Base-by-base conservation (phyloP, 92 coral and sea anemone genomes). In the Hydrozoanthus gracilis region DNA sequence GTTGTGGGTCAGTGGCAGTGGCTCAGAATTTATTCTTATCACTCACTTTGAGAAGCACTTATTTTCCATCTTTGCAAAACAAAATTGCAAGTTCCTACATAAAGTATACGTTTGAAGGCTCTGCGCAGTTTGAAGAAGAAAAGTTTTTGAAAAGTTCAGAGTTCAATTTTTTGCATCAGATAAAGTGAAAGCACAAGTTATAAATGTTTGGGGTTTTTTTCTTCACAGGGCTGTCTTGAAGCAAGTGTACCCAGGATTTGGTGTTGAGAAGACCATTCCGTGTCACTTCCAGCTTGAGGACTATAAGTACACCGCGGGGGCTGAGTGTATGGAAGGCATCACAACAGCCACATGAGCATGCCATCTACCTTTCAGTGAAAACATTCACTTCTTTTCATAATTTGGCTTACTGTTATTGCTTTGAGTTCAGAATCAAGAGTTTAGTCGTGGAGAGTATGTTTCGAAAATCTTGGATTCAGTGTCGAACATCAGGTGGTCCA, bases 161-260 rank as follows among this genome's bases (percentile, higher is more conserved):
- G 39, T 27, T 27, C 39, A 0, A 27, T 27, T 3, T 58, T 58
- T 45, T 71, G 75, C 11, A 8, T 20, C 13, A 16, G 4, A 58
- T 11, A 8, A 10, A 58, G 15, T 58, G 10, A 58, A 12, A 11
- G 12, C 15, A 16, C 15, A 14, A 1, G 64, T 58, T 12, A 58
- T 58, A 11, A 68, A 68, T 68, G 39, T 35, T 5, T 67, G 46
- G 56, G 7, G 0, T 16, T 35, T 2, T 65, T 51, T 47, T 65
- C 49, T 65, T 6, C 87, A 91, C 0, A 27, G 94, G 90, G 58
- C 77, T 18, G 47, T 91, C 6, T 68, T 91, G 44, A 88, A 91
- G 88, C 94, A 91, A 27, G 86, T 86, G 11, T 48, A 78, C 71
- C 92, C 89, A 44, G 92, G 82, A n/a, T 88, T 73, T 78, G 76